Percentiles rank a stretch among this genome's conserved stretches.
Evolutionary conservation across 1,140 invertebrate species (phyloP).

Genomic region (Ceratina calcarata): DNA sequence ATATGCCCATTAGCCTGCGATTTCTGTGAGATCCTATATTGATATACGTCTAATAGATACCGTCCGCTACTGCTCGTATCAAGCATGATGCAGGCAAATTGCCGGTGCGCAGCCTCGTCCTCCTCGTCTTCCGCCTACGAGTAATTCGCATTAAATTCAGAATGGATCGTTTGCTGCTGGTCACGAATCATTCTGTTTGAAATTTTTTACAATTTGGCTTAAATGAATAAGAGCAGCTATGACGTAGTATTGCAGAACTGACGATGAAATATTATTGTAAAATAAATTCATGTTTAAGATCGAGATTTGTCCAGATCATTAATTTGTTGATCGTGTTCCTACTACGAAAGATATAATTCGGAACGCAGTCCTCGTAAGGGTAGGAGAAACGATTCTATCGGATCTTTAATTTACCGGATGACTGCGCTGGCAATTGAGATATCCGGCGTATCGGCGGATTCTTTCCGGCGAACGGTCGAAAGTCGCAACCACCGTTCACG

Average conservation of each 20-base stretch:
- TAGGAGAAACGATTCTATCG: slow-evolving; percentile 10
- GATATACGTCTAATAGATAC: slow-evolving; percentile 74
- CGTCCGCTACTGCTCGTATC: slow-evolving; percentile 66
- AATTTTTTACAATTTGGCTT: neutral
- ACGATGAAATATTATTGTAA: too few relatives aligned
- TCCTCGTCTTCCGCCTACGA: neutral
- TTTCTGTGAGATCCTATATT: slow-evolving; percentile 73
- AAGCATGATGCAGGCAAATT: slow-evolving; percentile 60
- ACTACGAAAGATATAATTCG: neutral
- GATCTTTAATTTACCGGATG: slow-evolving; percentile 9
- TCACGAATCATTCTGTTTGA: neutral
- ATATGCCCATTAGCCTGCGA: slow-evolving; percentile 70
- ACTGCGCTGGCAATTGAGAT: slow-evolving; percentile 1
- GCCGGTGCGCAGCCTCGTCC: slow-evolving; percentile 44
- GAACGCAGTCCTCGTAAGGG: neutral
- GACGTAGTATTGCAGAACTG: too few relatives aligned
- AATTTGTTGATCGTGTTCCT: too few relatives aligned
- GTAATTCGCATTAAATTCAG: slow-evolving; percentile 5
- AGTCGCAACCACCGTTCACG: neutral
- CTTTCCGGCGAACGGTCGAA: neutral
- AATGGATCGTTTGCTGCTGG: neutral
- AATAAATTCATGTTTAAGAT: neutral
- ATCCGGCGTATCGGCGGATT: neutral
- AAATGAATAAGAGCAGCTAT: too few relatives aligned
- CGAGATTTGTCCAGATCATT: neutral